phyloP scores from a whole-genome alignment of 2,113 vertebrate genomes.

The Triplophysa dalaica region DNA sequence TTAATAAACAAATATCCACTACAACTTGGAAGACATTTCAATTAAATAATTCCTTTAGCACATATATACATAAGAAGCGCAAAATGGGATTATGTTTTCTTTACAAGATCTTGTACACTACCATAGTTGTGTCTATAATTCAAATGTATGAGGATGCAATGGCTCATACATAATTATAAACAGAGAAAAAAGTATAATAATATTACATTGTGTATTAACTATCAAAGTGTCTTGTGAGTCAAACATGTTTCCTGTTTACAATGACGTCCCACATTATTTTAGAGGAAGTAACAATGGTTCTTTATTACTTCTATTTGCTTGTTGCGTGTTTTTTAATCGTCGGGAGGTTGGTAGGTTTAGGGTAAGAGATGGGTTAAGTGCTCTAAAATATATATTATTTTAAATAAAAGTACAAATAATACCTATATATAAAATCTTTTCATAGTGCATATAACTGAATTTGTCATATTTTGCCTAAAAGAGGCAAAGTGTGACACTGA shows the following conservation, averaged over 20 bases:
- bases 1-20: background rate
- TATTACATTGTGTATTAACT: background rate
- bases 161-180: background rate
- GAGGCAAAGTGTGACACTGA: too few species aligned
- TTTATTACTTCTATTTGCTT: background rate
- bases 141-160: background rate
- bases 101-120: background rate
- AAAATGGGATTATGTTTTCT: conserved; percentile 4
- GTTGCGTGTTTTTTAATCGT: too few species aligned
- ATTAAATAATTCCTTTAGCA: background rate
- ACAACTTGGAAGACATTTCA: background rate
- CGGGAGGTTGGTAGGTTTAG: too few species aligned
- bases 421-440: too few species aligned
- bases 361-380: too few species aligned
- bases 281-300: background rate
- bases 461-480: too few species aligned
- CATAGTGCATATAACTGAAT: too few species aligned
- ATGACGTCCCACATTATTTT: background rate
- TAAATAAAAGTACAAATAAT: too few species aligned
- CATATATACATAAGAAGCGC: background rate
- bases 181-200: conserved; percentile 4
- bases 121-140: conserved; percentile 12
- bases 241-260: background rate
- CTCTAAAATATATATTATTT: too few species aligned
- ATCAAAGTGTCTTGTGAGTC: background rate